Evolutionary conservation across 92 coral and sea anemone genomes (phyloP), one percentile per base, ranked within the genome.

Genomic region (Porites cylindrica): DNA sequence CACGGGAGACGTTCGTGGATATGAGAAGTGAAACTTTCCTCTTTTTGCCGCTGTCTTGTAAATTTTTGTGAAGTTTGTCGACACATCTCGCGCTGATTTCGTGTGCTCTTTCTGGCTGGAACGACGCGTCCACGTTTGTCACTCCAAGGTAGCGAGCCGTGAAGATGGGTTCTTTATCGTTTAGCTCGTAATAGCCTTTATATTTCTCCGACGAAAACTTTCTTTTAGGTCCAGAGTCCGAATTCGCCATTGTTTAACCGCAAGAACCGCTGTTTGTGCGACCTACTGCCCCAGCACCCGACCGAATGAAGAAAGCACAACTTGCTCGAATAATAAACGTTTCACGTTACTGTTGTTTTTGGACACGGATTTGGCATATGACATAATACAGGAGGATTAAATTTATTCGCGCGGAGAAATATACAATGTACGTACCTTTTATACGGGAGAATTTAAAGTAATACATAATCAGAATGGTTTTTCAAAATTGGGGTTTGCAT

Each of bases 1-100:
- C 99, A 51, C 96, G 96, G 58, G 80, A 89, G 60, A 92, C 87
- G 75, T 97, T 94, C 52, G 82, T 81, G 26, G 99, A 97, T 66
- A 97, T 86, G 9, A 93, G 38, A 1, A 97, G 91, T 51, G 87
- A 85, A 14, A 95, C 93, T 82, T 96, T 95, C 26, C 91, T 88
- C 6, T 69, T 72, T 20, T 81, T 82, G 58, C 80, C 76, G 6
- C 91, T 93, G 10, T 59, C 21, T 26, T 75, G 77, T 24, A 84
- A 61, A 19, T 63, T 91, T 32, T 66, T 58, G 50, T 85, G 87
- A 7, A 95, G 83, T 75, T 78, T 83, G 59, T 88, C 84, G n/a
- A 92, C 83, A 29, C 92, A 90, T 67, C 83, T 69, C 7, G 82
- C 82, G 61, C 89, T 85, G 1, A 85, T 43, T 6, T 60, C 64